Base-by-base conservation (phyloP, 2,797 vertebrate genomes). In the Hydrocynus forskahlii region DNA sequence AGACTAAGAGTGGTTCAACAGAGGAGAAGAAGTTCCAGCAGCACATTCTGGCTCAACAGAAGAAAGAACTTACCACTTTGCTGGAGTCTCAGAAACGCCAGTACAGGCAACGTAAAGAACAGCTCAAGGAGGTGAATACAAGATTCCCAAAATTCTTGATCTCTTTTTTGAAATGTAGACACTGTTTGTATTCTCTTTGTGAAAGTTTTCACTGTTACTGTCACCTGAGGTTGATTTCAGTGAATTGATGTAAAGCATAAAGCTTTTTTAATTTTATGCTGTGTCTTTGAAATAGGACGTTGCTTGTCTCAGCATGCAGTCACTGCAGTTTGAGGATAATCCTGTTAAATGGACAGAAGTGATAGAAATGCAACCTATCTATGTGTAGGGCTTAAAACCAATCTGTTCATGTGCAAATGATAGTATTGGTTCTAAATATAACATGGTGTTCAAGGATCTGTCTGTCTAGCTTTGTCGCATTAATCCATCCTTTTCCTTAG, bases 11-110 rank as follows among this genome's bases (percentile, higher is more conserved):
- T 0, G 91, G 94, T 7, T 78, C 95, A 86, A 86, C 96, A 0
- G 97, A 97, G 84, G 97, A 97, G 86, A 97, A 97, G 81, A 97
- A 97, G 91, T 97, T 97, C 86, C 97, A 97, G 90, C 96, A 97
- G 90, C 97, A 97, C 86, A 97, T 97, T 67, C 89, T 97, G 63
- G 92, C 89, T 71, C 97, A 97, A 91, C 97, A 97, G 84, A 97
- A 97, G 91, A 97, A 97, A 88, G 97, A 97, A 88, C 82, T 97
- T 82, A 96, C 95, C 0, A 89, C 93, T 83, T 90, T 97, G 77
- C 89, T 97, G 54, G 97, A 97, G 86, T 95, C 95, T 1, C 97
- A 97, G 89, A 97, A 97, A 84, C 91, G 97, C 0, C 96, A 97
- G 86, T 97, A 97, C 83, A 94, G 96, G 62, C 95, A 97, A 64